These are phyloP conservation scores for Cheilosia scutellata DNA, from an alignment of 2,888 invertebrate genomes.

Conservation along the genomic window DNA sequence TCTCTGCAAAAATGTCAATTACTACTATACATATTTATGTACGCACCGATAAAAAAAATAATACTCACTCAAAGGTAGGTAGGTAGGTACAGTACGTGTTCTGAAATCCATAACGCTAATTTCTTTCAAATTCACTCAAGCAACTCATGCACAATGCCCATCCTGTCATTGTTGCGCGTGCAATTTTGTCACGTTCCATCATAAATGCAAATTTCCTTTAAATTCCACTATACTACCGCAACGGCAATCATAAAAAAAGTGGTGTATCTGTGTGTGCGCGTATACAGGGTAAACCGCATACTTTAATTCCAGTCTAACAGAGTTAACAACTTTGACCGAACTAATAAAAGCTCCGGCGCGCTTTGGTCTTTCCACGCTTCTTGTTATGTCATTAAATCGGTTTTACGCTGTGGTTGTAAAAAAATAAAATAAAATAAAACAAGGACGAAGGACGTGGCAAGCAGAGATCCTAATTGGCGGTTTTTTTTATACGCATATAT, in stretches of 20 bases:
- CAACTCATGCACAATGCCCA: neutral
- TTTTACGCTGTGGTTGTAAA: conserved; percentile 28
- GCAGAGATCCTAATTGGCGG: conserved; percentile 22
- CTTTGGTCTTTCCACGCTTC: neutral
- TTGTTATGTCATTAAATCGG: conserved; percentile 41
- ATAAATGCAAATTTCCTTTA: conserved; percentile 41
- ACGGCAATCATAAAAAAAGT: conserved; percentile 9
- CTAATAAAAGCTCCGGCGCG: conserved; percentile 21
- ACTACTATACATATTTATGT: neutral
- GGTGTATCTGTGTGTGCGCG: neutral
- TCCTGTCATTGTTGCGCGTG: conserved; percentile 7
- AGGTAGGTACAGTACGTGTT: conserved; percentile 10
- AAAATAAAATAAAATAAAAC: neutral
- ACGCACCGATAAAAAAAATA: neutral
- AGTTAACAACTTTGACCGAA: conserved; percentile 46
- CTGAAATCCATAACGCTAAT: conserved; percentile 3
- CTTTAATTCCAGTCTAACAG: conserved; percentile 32
- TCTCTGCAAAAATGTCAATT: neutral
- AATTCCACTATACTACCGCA: neutral
- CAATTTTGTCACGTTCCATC: conserved; percentile 27
- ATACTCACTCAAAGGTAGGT: neutral
- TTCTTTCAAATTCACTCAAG: neutral
- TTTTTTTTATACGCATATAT: neutral
- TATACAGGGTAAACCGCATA: conserved; percentile 6
- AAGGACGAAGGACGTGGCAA: conserved; percentile 3